Percentiles rank a stretch among this genome's conserved stretches.
These are phyloP conservation scores for Coregonus sp. DNA, from an alignment of 2,797 vertebrate species.

Conservation along the genomic window DNA sequence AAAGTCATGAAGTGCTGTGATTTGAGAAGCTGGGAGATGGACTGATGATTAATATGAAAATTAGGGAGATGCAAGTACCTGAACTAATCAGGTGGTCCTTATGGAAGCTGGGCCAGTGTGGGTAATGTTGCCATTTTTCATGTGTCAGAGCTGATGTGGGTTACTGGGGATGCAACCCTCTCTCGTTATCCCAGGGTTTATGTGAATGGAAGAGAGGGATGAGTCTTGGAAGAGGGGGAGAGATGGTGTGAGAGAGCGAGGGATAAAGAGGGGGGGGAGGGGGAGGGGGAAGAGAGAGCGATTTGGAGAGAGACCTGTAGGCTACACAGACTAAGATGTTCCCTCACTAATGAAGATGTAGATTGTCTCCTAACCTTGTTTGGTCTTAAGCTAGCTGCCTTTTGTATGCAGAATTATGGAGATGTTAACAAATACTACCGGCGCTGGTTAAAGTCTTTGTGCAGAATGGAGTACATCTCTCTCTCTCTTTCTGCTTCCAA, in stretches of 20 bases:
- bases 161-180: slow-evolving; percentile 79
- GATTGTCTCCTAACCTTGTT: slow-evolving; percentile 51
- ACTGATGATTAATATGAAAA: slow-evolving; percentile 97
- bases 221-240: slow-evolving; percentile 12
- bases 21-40: slow-evolving; percentile 79
- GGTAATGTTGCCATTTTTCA: slow-evolving; percentile 97
- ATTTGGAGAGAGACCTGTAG: too few species aligned
- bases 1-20: slow-evolving; percentile 79
- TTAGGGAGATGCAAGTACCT: slow-evolving; percentile 94
- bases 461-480: slow-evolving; percentile 34
- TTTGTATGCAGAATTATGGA: slow-evolving; percentile 68
- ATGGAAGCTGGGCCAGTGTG: slow-evolving; percentile 87
- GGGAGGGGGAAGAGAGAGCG: too few species aligned
- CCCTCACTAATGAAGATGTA: slow-evolving; percentile 64
- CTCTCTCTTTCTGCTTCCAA: slow-evolving; percentile 57
- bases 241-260: slow-evolving; percentile 10
- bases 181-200: slow-evolving; percentile 80
- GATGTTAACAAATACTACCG: slow-evolving; percentile 69
- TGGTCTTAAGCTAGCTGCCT: slow-evolving; percentile 55
- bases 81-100: slow-evolving; percentile 97
- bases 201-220: slow-evolving; percentile 62
- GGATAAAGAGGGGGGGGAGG: neutral
- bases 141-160: slow-evolving; percentile 90
- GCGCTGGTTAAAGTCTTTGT: slow-evolving; percentile 58
- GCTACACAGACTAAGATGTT: slow-evolving; percentile 38